A percentile compares a stretch with the other conserved stretches of the same genome.
Evolutionary conservation across 2,888 invertebrate genomes (phyloP).

Genomic region (Panorpa germanica): DNA sequence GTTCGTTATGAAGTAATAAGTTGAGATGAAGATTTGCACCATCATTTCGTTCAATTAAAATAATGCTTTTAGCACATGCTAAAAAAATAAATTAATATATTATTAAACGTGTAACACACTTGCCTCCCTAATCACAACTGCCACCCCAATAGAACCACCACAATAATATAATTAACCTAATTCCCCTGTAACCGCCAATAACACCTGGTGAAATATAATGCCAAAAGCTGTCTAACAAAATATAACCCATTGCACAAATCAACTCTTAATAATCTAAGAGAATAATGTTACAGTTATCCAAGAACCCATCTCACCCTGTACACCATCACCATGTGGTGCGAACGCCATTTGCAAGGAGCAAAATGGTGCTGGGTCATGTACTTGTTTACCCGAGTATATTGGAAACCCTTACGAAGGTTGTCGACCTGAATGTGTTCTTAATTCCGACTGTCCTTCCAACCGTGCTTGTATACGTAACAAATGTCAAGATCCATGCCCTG

Average conservation of each 20-base stretch:
- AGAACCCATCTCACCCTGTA: constrained; percentile 21
- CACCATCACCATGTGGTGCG: constrained; percentile 33
- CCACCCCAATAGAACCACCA: no score
- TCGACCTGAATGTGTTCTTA: constrained; percentile 42
- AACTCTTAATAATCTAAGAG: constrained; percentile 3
- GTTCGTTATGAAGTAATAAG: no score
- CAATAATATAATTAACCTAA: no score
- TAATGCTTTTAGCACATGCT: no score
- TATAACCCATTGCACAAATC: background rate
- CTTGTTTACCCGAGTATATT: constrained; percentile 46
- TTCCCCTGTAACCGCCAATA: no score
- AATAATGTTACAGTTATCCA: constrained; percentile 8
- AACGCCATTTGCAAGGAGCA: constrained; percentile 58
- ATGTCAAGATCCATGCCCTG: constrained; percentile 42
- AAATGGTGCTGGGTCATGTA: constrained; percentile 52
- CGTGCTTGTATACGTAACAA: constrained; percentile 44
- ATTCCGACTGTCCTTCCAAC: constrained; percentile 44
- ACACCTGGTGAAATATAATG: no score
- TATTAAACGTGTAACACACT: no score
- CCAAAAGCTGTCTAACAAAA: no score
- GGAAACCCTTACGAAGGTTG: constrained; percentile 64
- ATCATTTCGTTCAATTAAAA: no score
- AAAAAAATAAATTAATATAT: no score
- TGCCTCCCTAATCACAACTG: no score
- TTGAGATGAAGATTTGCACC: no score